Evolutionary conservation across 2,888 invertebrate species (phyloP), one percentile per base, ranked within the genome.

Genomic region (Ariolimax columbianus): DNA sequence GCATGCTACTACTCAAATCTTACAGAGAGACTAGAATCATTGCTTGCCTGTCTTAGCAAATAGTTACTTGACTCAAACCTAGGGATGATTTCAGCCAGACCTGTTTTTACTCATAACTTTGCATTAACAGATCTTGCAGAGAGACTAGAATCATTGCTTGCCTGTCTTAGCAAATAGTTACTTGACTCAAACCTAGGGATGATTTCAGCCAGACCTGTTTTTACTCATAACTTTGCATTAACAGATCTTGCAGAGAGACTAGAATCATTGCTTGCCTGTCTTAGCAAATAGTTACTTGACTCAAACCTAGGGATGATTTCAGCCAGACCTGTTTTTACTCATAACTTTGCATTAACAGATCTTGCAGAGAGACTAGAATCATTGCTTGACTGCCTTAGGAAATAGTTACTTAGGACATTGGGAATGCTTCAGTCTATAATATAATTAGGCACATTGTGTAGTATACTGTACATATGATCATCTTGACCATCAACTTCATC

Each of bases 381-480:
- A 19, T 36, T 47, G 7, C 23, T 26, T 17, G 77, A 36, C 36
- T 77, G 30, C 55, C 11, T 51, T 77, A 55, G 36, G 19, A 26
- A 23, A 77, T 77, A 51, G 59, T 23, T 1, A 33, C 33, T 36
- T 77, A 77, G 77, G 55, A 36, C 1, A 38, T 63, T n/a, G 63
- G n/a, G 3, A 78, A 59, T n/a, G 30, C n/a, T 17, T 63, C 78
- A 40, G 30, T 43, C 36, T 7, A 4, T 77, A 23, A 59, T 36
- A 63, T 43, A 30, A 4, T 43, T 68, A 68, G 68, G 30, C 33
- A 23, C 3, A 19, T 36, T 51, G 40, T 81, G 81, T 81, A 81
- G 81, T 66, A 81, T 81, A 81, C 81, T 81, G 81, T 81, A 81
- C 33, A 81, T 81, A 81, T 40, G 55, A 2, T 14, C n/a, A n/a